Base-by-base conservation (phyloP, 2,797 vertebrate genomes). In the Xiphorhynchus erythropygius region DNA sequence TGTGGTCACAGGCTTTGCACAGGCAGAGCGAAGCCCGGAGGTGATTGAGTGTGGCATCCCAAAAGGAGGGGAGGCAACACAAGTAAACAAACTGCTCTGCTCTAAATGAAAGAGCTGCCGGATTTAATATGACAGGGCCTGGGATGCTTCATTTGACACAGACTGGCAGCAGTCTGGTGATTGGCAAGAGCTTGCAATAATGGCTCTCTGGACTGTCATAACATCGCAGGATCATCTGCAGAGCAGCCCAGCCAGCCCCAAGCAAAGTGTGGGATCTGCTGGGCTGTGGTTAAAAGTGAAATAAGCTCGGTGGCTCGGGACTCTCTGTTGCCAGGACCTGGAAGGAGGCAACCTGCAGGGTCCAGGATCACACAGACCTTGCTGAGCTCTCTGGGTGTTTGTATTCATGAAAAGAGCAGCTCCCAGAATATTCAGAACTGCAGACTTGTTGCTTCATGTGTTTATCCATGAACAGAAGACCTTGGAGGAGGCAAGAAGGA, bases 141-240 rank as follows among this genome's bases (percentile, higher is more conserved):
- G 97, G 89, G 89, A 97, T 82, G 97, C 96, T 96, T 97, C 97
- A 96, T 97, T 97, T 96, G 97, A 94, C 96, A 95, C 94, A 93
- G 96, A 97, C 94, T 89, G 96, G 96, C 97, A 96, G 96, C 93
- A 95, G 96, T 52, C 95, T 95, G 94, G 96, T 96, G 96, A 97
- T 93, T 96, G 96, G 97, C 95, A 97, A 94, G 92, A 37, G 2
- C 71, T 94, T 3, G 12, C 52, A 57, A 82, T 92, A 91, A 89
- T 28, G 86, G 86, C 88, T 94, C 96, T 93, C 93, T n/a, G 90
- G 70, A 63, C 92, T 97, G 95, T 96, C 96, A 96, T 15, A 96
- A 93, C 95, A 84, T 41, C 1, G 15, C 91, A 96, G 84, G 87
- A 96, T 96, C 97, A 94, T 83, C 93, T 63, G 87, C 86, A 93